Percentiles rank a stretch among this genome's conserved stretches.
phyloP scores from a whole-genome alignment of 2,113 vertebrate species.

The Myotis brandtii region DNA sequence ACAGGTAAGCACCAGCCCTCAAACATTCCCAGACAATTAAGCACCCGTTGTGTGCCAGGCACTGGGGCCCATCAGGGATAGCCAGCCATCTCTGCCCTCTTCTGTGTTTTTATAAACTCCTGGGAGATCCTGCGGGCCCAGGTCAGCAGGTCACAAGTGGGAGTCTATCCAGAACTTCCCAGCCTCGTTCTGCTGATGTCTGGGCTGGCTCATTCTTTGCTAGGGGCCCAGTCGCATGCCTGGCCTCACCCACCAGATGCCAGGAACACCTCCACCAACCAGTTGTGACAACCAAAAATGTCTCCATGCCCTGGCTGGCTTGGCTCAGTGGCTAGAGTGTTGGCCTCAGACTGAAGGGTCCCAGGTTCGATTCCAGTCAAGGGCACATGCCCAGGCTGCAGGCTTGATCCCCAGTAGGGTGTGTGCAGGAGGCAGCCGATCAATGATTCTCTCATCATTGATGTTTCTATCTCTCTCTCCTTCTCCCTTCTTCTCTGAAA shows the following conservation, averaged over 20 bases:
- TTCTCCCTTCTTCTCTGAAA: too few relatives aligned
- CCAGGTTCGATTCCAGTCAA: too few relatives aligned
- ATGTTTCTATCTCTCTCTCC: too few relatives aligned
- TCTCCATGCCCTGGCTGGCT: background rate
- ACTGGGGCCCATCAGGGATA: background rate
- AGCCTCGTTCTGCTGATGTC: accelerated
- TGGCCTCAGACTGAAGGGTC: too few relatives aligned
- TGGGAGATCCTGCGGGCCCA: background rate
- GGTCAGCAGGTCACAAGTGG: background rate
- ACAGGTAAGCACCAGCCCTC: background rate
- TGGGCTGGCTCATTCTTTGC: background rate
- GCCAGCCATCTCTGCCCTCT: background rate
- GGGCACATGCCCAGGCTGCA: too few relatives aligned
- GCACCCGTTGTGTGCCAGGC: background rate
- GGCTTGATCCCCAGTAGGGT: too few relatives aligned
- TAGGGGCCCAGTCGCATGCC: too few relatives aligned
- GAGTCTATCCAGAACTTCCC: background rate
- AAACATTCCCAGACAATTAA: background rate
- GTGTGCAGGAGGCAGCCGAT: too few relatives aligned
- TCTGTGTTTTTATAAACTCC: background rate
- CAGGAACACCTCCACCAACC: background rate
- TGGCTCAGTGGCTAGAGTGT: too few relatives aligned
- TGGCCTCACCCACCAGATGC: background rate
- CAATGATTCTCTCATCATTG: too few relatives aligned
- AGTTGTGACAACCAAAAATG: background rate